Evolutionary conservation across 2,113 vertebrate genomes (phyloP).

Genomic region (Fukomys damarensis): DNA sequence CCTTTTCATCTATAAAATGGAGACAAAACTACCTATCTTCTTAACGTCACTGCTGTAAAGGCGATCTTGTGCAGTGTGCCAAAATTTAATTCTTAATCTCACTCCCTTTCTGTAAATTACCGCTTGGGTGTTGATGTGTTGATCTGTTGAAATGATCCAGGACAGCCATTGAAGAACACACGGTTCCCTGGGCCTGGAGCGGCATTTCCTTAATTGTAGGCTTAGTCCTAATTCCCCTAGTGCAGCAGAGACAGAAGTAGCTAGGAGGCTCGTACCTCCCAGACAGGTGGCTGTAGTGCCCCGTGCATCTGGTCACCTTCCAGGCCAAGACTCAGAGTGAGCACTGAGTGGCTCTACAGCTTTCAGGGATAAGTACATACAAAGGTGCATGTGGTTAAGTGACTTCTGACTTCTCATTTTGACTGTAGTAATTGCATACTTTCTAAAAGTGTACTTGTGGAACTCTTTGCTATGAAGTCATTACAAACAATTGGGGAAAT

Average conservation of each 20-base stretch:
- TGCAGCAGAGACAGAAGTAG: neutral
- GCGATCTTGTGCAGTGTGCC: neutral
- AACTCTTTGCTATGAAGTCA: neutral
- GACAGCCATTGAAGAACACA: neutral
- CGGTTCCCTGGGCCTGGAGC: neutral
- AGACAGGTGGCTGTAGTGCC: neutral
- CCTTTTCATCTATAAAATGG: neutral
- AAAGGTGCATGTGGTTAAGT: neutral
- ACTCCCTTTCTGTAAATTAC: neutral
- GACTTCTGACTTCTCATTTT: constrained; percentile 28
- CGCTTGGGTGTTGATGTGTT: neutral
- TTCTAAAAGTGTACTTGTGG: neutral
- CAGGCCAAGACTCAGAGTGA: neutral
- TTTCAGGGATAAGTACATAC: neutral
- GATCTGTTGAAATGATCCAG: neutral
- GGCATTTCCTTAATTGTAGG: neutral
- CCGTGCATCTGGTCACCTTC: neutral
- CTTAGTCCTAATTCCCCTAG: neutral
- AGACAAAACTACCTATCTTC: neutral
- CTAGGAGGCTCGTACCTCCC: neutral
- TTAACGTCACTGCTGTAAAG: neutral
- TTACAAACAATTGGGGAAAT: neutral
- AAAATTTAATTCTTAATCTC: neutral
- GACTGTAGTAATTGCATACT: neutral
- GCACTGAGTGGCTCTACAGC: neutral